Conservation (phyloP, 2,113 vertebrate species). For the Tetrao urogallus region DNA sequence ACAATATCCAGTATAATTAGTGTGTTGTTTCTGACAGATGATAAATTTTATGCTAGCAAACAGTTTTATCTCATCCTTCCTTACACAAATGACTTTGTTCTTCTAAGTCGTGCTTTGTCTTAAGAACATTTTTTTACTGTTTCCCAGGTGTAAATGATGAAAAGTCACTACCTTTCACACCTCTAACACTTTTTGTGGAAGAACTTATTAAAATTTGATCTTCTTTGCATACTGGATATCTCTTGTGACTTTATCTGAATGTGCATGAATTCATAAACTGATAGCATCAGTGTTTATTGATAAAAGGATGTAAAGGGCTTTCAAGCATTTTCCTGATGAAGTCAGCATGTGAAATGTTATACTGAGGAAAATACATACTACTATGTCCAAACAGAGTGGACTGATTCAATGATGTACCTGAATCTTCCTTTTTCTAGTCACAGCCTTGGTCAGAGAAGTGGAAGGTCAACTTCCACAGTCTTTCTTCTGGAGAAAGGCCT, state of each 20-base stretch:
- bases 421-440: background rate
- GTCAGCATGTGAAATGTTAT: background rate
- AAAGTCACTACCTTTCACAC: background rate
- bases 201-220: background rate
- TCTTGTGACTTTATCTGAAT: background rate
- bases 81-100: background rate
- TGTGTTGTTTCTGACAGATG: background rate
- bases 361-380: background rate
- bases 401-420: background rate
- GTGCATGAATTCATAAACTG: background rate
- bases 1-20: background rate
- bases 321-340: background rate
- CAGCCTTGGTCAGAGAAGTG: background rate
- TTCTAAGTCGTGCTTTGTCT: background rate
- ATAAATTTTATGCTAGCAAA: background rate
- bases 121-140: background rate
- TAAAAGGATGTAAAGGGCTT: background rate
- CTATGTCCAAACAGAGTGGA: background rate
- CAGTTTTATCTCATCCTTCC: background rate
- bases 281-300: background rate
- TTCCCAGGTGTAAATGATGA: background rate
- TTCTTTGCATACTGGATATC: background rate
- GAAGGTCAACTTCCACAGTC: background rate
- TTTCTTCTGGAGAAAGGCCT: background rate
- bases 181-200: background rate